Base-by-base conservation (phyloP, 2,113 vertebrate genomes). In the Paramormyrops kingsleyae region DNA sequence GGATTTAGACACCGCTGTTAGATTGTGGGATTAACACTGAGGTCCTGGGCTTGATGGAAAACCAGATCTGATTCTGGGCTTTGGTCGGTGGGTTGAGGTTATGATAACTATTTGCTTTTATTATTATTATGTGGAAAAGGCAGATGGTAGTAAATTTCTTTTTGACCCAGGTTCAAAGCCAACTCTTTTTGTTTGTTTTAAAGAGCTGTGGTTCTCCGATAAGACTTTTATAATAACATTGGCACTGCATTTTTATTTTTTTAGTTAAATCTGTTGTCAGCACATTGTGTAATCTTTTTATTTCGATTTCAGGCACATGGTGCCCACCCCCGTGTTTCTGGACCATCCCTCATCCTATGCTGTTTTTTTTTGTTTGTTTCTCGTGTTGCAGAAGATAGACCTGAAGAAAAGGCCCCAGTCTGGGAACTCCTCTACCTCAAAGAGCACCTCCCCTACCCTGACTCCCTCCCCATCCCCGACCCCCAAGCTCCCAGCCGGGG, bases 381-480 rank as follows among this genome's bases (percentile, higher is more conserved):
- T 13, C n/a, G 0, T 10, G 47, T 91, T 93, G 88, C 92, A 98
- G 96, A 99, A 98, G 92, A 88, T 96, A 92, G 98, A 99, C 27
- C 92, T 95, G 17, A 97, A 93, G 93, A 97, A 96, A 91, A 96
- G 96, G 88, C 97, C 97, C 88, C 96, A 95, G 0, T 99, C 98
- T 5, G 98, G 97, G 87, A 97, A 97, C 42, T 99, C 98, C 2
- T 98, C 97, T 90, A 98, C 97, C 0, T 99, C 99, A 89, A 99
- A 99, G 93, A 99, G 99, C 94, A 99, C 99, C 1, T 99, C 99
- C 0, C 98, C 99, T 17, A 99, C 99, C 4, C 96, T 99, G 87
- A 99, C 99, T 0, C 98, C 98, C 0, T 97, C 97, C 91, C 91
- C 97, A 84, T 92, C 98, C 94, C 86, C 97, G 87, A 2, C 97